Conservation (phyloP, 2,113 vertebrate species). For the Alaudala cheleensis region DNA sequence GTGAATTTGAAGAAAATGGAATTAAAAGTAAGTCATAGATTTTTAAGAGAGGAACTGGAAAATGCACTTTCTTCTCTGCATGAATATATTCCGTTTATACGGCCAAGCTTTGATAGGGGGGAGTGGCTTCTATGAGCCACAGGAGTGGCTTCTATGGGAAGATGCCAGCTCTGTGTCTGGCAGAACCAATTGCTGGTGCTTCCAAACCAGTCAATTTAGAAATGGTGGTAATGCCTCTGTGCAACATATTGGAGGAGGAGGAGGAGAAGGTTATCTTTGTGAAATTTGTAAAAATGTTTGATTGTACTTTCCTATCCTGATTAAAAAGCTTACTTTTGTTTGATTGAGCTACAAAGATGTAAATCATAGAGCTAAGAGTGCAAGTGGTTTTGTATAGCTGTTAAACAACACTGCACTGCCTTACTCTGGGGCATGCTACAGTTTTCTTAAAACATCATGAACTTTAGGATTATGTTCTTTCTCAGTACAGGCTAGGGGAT, state of each 20-base stretch:
- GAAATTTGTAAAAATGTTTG: background rate
- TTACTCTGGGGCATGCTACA: background rate
- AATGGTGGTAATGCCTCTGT: background rate
- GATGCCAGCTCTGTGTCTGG: accelerated
- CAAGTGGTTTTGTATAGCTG: background rate
- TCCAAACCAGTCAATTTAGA: background rate
- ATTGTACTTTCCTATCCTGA: background rate
- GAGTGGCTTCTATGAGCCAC: background rate
- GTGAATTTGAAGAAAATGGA: background rate
- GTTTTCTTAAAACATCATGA: background rate
- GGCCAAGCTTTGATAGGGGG: background rate
- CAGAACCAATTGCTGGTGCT: background rate
- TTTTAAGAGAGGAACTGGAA: background rate
- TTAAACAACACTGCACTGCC: background rate
- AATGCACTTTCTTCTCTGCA: background rate
- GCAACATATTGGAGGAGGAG: no score
- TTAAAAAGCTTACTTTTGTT: background rate
- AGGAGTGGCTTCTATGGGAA: background rate
- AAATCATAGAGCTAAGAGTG: background rate
- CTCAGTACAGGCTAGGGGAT: background rate
- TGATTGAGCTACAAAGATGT: background rate
- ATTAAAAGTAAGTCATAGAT: background rate
- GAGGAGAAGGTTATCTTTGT: background rate
- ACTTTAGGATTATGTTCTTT: background rate
- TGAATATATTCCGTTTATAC: background rate